Evolutionary conservation across 92 coral and sea anemone genomes (phyloP), one percentile per base, ranked within the genome.

Genomic region (Virgularia gustaviana): DNA sequence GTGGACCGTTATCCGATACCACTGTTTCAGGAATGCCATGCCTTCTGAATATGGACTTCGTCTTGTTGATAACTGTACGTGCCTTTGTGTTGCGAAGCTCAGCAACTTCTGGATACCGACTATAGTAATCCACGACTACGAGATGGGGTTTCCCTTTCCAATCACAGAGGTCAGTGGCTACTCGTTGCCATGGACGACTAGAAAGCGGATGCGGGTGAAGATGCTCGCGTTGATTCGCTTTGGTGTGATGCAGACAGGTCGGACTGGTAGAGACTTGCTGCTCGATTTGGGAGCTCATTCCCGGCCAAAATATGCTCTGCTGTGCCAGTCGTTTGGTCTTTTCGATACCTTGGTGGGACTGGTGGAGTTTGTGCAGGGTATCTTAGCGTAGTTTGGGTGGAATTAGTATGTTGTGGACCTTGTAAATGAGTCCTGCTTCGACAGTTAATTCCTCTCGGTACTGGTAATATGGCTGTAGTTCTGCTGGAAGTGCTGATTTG

Each of bases 291-390:
- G 77, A 35, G 3, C 43, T 42, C 81, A 74, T 79, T 8, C 88
- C 75, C 0, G 87, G 87, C 87, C 87, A 83, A 53, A 82, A 77
- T 13, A 76, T 62, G 19, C 64, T 57, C 45, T 83, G 78, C 11
- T 62, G 41, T 2, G 87, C 83, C 29, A 68, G 65, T 6, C 54
- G 79, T 38, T 70, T 83, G 29, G 68, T 68, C 36, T 83, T 83
- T 78, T 77, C 78, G 8, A 77, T 83, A 16, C 87, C 85, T 65
- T 79, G 81, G 49, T 84, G 85, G 5, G 78, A 79, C 18, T 24
- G 64, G 77, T 79, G 85, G 7, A 84, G 75, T 25, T 79, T 84
- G 9, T 62, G 30, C 12, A 79, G 57, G 10, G 85, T 84, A 59
- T 84, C 88, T 20, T 24, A 20, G n/a, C 70, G 77, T 18, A 79